Conservation (phyloP, 2,888 invertebrate genomes). For the Meandrusa payeni region DNA sequence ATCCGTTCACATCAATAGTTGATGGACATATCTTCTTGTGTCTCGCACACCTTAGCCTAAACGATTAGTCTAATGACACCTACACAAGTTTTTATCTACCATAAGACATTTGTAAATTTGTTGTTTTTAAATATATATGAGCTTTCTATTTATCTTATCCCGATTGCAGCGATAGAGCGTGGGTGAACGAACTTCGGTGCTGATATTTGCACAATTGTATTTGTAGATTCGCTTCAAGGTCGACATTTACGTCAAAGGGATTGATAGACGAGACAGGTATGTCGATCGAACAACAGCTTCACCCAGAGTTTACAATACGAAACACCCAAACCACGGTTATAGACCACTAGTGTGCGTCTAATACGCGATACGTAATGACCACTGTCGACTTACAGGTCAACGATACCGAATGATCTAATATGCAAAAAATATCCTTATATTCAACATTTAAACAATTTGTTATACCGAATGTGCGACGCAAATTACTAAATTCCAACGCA, state of each 20-base stretch:
- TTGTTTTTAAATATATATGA: neutral
- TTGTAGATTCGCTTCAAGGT: slow-evolving; percentile 70
- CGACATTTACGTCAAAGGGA: slow-evolving; percentile 64
- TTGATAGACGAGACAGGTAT: slow-evolving; percentile 43
- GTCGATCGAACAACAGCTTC: slow-evolving; percentile 29
- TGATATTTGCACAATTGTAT: slow-evolving; percentile 72
- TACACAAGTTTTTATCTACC: too few species aligned
- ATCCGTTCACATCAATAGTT: too few species aligned
- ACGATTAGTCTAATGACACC: too few species aligned
- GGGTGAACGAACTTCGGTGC: slow-evolving; percentile 65
- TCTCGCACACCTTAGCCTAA: too few species aligned
- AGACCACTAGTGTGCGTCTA: slow-evolving; percentile 16
- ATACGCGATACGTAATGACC: slow-evolving; percentile 15
- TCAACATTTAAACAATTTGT: neutral
- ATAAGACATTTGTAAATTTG: too few species aligned
- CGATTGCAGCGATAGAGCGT: slow-evolving; percentile 34
- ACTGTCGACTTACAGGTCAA: slow-evolving; percentile 41
- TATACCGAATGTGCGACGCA: slow-evolving; percentile 5
- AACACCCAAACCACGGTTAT: slow-evolving; percentile 10
- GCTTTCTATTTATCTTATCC: slow-evolving; percentile 18
- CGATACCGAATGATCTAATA: slow-evolving; percentile 41
- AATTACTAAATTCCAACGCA: slow-evolving; percentile 7
- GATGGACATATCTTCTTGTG: too few species aligned
- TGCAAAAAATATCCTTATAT: slow-evolving; percentile 9
- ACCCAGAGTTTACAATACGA: slow-evolving; percentile 35